Evolutionary conservation across 2,888 invertebrate species (phyloP).

Genomic region (Agrochola litura): DNA sequence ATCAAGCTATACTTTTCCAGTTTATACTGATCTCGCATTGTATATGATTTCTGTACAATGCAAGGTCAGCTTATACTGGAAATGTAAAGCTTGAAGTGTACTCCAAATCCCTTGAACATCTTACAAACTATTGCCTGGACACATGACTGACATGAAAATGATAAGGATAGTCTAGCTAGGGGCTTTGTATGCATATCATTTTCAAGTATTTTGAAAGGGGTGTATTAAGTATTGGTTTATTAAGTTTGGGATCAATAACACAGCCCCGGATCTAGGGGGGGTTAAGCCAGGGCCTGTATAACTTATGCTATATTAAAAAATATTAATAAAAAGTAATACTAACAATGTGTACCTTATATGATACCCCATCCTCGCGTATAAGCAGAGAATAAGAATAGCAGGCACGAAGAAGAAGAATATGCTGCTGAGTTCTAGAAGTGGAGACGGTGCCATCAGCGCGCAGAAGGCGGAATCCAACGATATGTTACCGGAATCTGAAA

Average conservation of each 20-base stretch:
- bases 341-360: constrained; percentile 89
- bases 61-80: too few species aligned
- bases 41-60: too few species aligned
- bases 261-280: too few species aligned
- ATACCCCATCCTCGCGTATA: constrained; percentile 95
- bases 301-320: constrained; percentile 8
- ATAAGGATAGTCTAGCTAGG: background rate
- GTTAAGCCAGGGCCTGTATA: background rate
- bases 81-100: too few species aligned
- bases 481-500: constrained; percentile 85
- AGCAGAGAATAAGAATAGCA: constrained; percentile 92
- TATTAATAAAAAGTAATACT: constrained; percentile 40
- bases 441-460: constrained; percentile 92
- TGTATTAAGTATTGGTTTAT: background rate
- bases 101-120: background rate
- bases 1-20: too few species aligned
- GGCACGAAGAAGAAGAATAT: constrained; percentile 95
- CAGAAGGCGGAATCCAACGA: constrained; percentile 95
- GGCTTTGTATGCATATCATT: background rate
- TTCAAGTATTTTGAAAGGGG: background rate
- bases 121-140: background rate
- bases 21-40: too few species aligned
- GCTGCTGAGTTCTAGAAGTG: constrained; percentile 95
- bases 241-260: background rate
- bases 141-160: constrained; percentile 3